Evolutionary conservation across 2,888 invertebrate species (phyloP).

Genomic region (Drosophila hawaiiensis): DNA sequence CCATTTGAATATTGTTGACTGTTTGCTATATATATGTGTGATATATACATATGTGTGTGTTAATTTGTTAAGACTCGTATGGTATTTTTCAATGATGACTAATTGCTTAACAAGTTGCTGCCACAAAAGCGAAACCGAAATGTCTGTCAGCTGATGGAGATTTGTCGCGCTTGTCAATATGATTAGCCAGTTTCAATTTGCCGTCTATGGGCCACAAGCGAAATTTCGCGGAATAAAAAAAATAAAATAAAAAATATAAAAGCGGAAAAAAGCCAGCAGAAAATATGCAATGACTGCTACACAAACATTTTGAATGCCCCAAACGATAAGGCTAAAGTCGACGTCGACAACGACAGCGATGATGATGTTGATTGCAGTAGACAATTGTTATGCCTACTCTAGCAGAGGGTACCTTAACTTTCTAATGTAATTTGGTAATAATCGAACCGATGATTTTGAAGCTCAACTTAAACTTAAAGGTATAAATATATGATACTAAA

Average conservation of each 20-base stretch:
- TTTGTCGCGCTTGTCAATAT: constrained; percentile 69
- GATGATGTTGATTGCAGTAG: constrained; percentile 42
- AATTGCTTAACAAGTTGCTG: constrained; percentile 57
- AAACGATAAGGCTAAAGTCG: constrained; percentile 36
- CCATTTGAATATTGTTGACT: not conserved
- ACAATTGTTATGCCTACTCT: constrained; percentile 31
- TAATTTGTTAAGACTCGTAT: not conserved
- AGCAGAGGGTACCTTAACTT: not conserved
- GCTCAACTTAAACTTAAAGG: not conserved
- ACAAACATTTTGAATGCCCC: constrained; percentile 57
- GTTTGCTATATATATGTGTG: too few species aligned
- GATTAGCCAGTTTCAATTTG: constrained; percentile 46
- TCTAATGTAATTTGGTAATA: not conserved
- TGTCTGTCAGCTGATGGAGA: constrained; percentile 48
- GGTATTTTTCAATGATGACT: constrained; percentile 28
- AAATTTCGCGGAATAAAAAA: constrained; percentile 50
- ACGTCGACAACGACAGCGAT: constrained; percentile 29
- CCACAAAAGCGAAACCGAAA: constrained; percentile 37
- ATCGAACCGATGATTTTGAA: not conserved
- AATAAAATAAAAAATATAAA: not conserved
- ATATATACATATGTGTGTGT: not conserved
- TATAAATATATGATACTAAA: not conserved
- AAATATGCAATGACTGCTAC: constrained; percentile 44
- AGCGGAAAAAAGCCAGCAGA: constrained; percentile 14
- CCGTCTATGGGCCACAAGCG: constrained; percentile 22